phyloP scores from a whole-genome alignment of 2,113 vertebrate species.

The Fregetta grallaria region DNA sequence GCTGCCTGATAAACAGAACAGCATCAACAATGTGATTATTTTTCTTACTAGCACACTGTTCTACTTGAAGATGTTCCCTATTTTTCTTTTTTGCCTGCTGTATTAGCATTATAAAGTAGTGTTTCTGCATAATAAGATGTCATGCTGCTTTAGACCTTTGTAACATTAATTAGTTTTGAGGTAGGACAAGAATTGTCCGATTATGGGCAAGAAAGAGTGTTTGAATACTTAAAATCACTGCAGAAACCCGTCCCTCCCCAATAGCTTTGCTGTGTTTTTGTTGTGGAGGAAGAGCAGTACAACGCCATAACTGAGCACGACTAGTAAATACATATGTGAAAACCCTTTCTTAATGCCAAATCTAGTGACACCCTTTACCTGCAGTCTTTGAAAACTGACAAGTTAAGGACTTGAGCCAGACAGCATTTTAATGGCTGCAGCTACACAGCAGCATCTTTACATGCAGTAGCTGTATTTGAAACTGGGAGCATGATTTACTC shows the following conservation, averaged over 20 bases:
- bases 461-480: background rate
- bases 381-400: background rate
- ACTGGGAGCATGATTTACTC: background rate
- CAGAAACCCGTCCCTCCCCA: background rate
- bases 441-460: background rate
- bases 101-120: background rate
- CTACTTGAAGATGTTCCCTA: background rate
- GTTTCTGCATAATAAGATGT: background rate
- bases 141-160: background rate
- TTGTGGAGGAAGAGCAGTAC: background rate
- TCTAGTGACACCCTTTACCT: background rate
- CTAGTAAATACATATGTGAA: background rate
- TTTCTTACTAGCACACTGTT: background rate
- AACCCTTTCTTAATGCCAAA: background rate
- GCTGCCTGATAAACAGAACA: background rate
- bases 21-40: conserved; percentile 8
- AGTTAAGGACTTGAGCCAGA: background rate
- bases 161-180: background rate
- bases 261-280: background rate
- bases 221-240: background rate
- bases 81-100: background rate
- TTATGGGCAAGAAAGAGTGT: background rate
- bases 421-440: background rate
- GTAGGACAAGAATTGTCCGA: background rate
- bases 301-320: background rate